These are phyloP conservation scores for Dascillus cervinus DNA, from an alignment of 2,888 invertebrate genomes.

Conservation along the genomic window DNA sequence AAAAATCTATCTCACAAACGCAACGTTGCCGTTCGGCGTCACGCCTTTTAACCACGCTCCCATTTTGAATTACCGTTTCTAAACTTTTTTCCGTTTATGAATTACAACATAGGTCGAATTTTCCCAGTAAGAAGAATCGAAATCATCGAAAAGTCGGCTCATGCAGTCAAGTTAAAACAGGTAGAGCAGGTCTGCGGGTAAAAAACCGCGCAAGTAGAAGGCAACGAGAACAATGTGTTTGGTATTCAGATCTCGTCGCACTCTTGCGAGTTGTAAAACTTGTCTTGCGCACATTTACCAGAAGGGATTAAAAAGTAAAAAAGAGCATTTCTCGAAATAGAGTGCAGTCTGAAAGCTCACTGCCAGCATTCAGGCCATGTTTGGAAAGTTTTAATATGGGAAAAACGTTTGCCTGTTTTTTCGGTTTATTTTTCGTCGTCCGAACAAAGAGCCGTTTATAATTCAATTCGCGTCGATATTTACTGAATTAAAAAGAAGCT, in stretches of 20 bases:
- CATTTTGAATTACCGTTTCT: neutral
- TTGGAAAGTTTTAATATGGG: neutral
- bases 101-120: neutral
- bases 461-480: too few relatives aligned
- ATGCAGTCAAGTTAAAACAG: conserved; percentile 13
- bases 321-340: conserved; percentile 6
- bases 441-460: too few relatives aligned
- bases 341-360: conserved; percentile 5
- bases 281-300: conserved; percentile 2
- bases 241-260: conserved; percentile 7
- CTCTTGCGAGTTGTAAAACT: conserved; percentile 7
- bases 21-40: conserved; percentile 11
- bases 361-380: neutral
- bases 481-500: too few relatives aligned
- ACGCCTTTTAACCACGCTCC: conserved; percentile 11
- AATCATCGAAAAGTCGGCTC: neutral
- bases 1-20: conserved; percentile 15
- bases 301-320: too few relatives aligned
- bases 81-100: neutral
- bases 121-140: neutral
- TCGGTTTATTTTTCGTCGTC: too few relatives aligned
- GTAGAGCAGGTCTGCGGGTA: conserved; percentile 14
- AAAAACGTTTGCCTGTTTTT: too few relatives aligned
- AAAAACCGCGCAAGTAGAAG: conserved; percentile 11
- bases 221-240: conserved; percentile 13